phyloP scores from a whole-genome alignment of 2,888 invertebrate genomes.

The Matsumyia berberina region DNA sequence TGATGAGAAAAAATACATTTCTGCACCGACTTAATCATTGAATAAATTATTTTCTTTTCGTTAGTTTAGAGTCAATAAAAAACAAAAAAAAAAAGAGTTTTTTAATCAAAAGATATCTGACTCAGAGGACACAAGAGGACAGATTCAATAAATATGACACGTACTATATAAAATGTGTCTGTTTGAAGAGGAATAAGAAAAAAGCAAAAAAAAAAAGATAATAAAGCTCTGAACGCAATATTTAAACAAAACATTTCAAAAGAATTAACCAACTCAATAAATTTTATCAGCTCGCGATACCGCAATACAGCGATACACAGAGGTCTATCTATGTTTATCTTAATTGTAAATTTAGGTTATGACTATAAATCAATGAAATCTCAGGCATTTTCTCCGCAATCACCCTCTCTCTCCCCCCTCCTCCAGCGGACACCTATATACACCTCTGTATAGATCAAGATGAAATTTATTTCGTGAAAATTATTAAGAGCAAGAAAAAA shows the following conservation, averaged over 20 bases:
- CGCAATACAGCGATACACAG: not conserved
- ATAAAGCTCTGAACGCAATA: conserved; percentile 59
- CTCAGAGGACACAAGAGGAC: conserved; percentile 42
- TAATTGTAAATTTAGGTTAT: conserved; percentile 74
- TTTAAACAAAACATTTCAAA: conserved; percentile 69
- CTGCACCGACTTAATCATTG: conserved; percentile 30
- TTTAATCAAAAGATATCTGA: conserved; percentile 26
- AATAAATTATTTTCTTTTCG: conserved; percentile 32
- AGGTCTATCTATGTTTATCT: conserved; percentile 65
- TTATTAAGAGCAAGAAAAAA: conserved; percentile 42
- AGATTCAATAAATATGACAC: conserved; percentile 65
- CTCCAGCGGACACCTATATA: not conserved
- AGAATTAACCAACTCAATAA: conserved; percentile 72
- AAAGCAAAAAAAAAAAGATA: no score
- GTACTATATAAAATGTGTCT: not conserved
- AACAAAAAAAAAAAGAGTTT: not conserved
- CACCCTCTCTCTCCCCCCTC: not conserved
- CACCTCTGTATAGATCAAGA: not conserved
- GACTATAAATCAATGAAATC: conserved; percentile 74
- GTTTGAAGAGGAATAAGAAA: no score
- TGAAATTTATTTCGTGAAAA: conserved; percentile 32
- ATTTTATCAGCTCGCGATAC: conserved; percentile 69
- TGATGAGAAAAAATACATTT: not conserved
- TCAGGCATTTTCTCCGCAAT: conserved; percentile 6
- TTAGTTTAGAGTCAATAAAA: conserved; percentile 40